A percentile compares a stretch with the other conserved stretches of the same genome.
Conservation (phyloP, 2,888 invertebrate genomes). For the Platycheirus rosarum region DNA sequence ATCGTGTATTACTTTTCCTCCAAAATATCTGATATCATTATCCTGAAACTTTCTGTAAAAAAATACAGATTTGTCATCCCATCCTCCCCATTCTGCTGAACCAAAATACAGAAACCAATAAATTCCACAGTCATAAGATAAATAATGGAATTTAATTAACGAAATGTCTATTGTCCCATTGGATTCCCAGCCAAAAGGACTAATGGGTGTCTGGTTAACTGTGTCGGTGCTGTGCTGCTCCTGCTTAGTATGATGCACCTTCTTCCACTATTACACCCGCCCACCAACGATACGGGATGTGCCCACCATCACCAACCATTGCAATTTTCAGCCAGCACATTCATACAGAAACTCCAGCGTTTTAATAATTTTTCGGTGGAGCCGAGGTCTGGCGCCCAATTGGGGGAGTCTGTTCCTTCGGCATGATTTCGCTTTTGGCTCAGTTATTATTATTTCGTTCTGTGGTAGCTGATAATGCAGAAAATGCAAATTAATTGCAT, state of each 20-base stretch:
- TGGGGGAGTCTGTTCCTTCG: constrained; percentile 41
- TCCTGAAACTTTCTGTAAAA: constrained; percentile 44
- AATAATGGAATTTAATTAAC: constrained; percentile 73
- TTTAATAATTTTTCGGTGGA: constrained; percentile 52
- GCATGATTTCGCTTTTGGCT: constrained; percentile 54
- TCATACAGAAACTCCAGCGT: constrained; percentile 1
- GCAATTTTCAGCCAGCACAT: constrained; percentile 3
- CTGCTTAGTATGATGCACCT: not conserved
- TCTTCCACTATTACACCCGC: constrained; percentile 1
- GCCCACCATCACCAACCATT: constrained; percentile 2
- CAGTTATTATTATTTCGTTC: constrained; percentile 73
- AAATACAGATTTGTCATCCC: constrained; percentile 46
- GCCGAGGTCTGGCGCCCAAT: constrained; percentile 42
- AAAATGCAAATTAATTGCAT: constrained; percentile 74
- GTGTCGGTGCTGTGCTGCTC: constrained; percentile 15
- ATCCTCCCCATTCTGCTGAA: constrained; percentile 1
- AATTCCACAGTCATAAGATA: constrained; percentile 64
- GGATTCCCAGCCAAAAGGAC: constrained; percentile 29
- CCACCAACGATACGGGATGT: constrained; percentile 10
- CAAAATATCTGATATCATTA: constrained; percentile 38
- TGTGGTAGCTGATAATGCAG: constrained; percentile 74
- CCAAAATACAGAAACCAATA: constrained; percentile 35
- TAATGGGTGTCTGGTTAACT: constrained; percentile 42
- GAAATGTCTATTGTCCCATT: constrained; percentile 66
- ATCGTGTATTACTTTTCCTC: no score